These are phyloP conservation scores for Penaeus monodon DNA, from an alignment of 2,888 invertebrate genomes.

Conservation along the genomic window DNA sequence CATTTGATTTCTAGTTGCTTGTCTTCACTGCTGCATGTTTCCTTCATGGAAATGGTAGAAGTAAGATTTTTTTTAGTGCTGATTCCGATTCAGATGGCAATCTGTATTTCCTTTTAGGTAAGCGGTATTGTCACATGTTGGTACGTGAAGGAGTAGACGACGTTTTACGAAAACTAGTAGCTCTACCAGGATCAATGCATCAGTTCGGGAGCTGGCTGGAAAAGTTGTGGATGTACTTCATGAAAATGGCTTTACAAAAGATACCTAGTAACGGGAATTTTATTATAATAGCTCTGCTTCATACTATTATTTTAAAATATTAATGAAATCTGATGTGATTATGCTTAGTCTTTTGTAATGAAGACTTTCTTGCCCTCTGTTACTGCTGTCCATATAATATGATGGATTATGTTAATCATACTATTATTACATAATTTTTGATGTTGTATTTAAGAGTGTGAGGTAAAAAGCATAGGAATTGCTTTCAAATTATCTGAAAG, in stretches of 20 bases:
- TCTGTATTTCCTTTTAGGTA: constrained; percentile 72
- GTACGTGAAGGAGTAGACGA: constrained; percentile 75
- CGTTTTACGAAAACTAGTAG: constrained; percentile 72
- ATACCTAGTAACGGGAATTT: background rate
- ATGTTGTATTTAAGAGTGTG: too few relatives aligned
- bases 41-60: background rate
- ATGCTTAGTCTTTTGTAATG: too few relatives aligned
- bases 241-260: constrained; percentile 36
- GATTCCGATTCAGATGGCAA: too few relatives aligned
- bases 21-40: background rate
- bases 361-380: too few relatives aligned
- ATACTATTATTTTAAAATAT: constrained; percentile 2
- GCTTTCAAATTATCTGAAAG: too few relatives aligned
- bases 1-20: background rate
- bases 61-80: too few relatives aligned
- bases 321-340: too few relatives aligned
- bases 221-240: constrained; percentile 49
- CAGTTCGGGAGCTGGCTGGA: constrained; percentile 49
- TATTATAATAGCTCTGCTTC: constrained; percentile 1
- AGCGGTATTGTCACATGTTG: constrained; percentile 78
- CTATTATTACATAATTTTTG: too few relatives aligned
- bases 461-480: too few relatives aligned
- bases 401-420: too few relatives aligned
- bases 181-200: constrained; percentile 65
- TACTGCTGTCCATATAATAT: too few relatives aligned